Percentiles rank a stretch among this genome's conserved stretches.
Conservation (phyloP, 2,113 vertebrate genomes). For the Colinus virginianus region DNA sequence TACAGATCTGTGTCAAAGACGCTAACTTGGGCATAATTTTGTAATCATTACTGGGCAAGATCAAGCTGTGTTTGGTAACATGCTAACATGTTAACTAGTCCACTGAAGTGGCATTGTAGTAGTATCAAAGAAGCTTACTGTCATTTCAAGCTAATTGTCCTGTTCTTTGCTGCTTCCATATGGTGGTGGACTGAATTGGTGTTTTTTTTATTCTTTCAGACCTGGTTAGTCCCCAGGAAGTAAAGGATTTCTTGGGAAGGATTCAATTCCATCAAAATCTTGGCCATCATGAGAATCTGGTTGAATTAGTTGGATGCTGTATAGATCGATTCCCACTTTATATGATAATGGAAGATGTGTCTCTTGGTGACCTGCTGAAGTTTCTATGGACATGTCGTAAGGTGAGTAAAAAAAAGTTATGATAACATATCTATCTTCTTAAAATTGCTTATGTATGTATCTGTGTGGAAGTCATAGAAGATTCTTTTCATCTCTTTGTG, state of each 20-base stretch:
- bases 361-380: slow-evolving; percentile 75
- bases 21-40: neutral
- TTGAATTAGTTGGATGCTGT: slow-evolving; percentile 79
- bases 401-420: slow-evolving; percentile 61
- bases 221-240: slow-evolving; percentile 19
- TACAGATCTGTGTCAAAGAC: neutral
- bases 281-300: slow-evolving; percentile 75
- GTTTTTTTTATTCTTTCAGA: slow-evolving; percentile 55
- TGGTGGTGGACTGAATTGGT: neutral
- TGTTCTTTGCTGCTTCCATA: neutral
- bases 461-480: neutral
- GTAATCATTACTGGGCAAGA: neutral
- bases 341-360: slow-evolving; percentile 75
- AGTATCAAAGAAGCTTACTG: neutral
- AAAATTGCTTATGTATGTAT: neutral
- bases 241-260: slow-evolving; percentile 76
- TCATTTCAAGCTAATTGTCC: neutral
- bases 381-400: slow-evolving; percentile 82
- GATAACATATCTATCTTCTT: neutral
- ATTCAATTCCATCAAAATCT: slow-evolving; percentile 76
- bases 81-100: neutral
- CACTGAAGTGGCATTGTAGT: neutral
- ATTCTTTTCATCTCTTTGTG: neutral
- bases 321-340: slow-evolving; percentile 72
- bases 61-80: neutral